phyloP scores from a whole-genome alignment of 1,140 invertebrate species.

The Drosophila pachea region DNA sequence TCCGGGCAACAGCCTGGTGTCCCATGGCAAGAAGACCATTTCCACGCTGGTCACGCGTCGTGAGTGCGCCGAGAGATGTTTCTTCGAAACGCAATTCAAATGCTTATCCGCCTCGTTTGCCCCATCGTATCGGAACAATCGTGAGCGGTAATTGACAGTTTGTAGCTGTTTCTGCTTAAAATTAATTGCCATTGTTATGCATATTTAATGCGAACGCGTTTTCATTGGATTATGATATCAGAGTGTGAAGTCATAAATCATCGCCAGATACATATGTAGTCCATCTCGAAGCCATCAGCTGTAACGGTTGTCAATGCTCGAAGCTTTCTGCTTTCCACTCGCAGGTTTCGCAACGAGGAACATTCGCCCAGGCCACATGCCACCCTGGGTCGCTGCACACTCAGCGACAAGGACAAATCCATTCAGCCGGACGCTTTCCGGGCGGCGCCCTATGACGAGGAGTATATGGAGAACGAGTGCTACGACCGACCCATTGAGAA shows the following conservation, averaged over 20 bases:
- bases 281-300: background rate
- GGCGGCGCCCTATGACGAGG: slow-evolving; percentile 82
- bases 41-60: slow-evolving; percentile 77
- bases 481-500: slow-evolving; percentile 67
- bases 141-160: slow-evolving; percentile 71
- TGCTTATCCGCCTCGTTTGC: slow-evolving; percentile 80
- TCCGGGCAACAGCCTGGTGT: slow-evolving; percentile 79
- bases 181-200: slow-evolving; percentile 66
- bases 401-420: slow-evolving; percentile 82
- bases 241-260: slow-evolving; percentile 52
- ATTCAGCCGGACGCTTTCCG: slow-evolving; percentile 82
- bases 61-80: slow-evolving; percentile 80
- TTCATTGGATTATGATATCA: slow-evolving; percentile 62
- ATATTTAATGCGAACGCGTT: slow-evolving; percentile 57
- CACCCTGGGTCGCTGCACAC: slow-evolving; percentile 80
- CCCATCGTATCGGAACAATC: slow-evolving; percentile 75
- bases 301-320: background rate
- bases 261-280: background rate
- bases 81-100: slow-evolving; percentile 78
- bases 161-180: slow-evolving; percentile 40
- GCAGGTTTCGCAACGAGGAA: slow-evolving; percentile 47
- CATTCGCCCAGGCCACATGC: slow-evolving; percentile 34
- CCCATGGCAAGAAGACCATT: slow-evolving; percentile 79
- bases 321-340: background rate
- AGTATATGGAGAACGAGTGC: slow-evolving; percentile 85